phyloP scores from a whole-genome alignment of 1,140 invertebrate species.

The Danaus melanippus region DNA sequence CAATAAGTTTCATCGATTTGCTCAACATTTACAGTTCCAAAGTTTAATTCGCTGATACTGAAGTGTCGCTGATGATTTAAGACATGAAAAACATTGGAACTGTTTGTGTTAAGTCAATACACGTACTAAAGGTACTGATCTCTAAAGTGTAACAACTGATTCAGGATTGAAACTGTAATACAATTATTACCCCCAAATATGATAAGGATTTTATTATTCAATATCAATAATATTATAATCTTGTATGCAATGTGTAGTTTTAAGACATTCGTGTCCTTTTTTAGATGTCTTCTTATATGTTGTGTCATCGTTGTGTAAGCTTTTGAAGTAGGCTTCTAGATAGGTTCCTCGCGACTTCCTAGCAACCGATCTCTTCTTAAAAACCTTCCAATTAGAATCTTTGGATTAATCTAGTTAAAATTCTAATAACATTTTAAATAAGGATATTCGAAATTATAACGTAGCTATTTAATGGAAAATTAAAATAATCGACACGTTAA shows the following conservation, averaged over 20 bases:
- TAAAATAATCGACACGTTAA: slow-evolving; percentile 21
- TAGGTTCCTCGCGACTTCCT: slow-evolving; percentile 67
- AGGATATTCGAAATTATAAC: slow-evolving; percentile 34
- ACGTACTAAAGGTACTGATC: no score
- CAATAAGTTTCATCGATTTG: no score
- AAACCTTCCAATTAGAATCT: slow-evolving; percentile 64
- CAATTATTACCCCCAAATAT: slow-evolving; percentile 38
- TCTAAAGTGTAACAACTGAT: no score
- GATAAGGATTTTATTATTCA: slow-evolving; percentile 56
- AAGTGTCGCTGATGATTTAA: no score
- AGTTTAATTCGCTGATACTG: no score
- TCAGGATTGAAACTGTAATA: slow-evolving; percentile 4
- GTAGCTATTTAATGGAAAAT: slow-evolving; percentile 16
- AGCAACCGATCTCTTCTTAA: slow-evolving; percentile 61
- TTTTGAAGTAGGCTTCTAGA: slow-evolving; percentile 63
- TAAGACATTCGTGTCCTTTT: slow-evolving; percentile 61
- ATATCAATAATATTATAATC: slow-evolving; percentile 52
- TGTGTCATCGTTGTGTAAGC: slow-evolving; percentile 60
- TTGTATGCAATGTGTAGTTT: slow-evolving; percentile 49
- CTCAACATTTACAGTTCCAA: no score
- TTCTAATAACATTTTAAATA: slow-evolving; percentile 50
- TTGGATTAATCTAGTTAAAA: slow-evolving; percentile 57
- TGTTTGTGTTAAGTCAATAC: no score
- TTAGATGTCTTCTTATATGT: slow-evolving; percentile 63
- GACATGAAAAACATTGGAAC: no score